Evolutionary conservation across 2,797 vertebrate species (phyloP), one percentile per base, ranked within the genome.

Genomic region (Clarias pachynema): DNA sequence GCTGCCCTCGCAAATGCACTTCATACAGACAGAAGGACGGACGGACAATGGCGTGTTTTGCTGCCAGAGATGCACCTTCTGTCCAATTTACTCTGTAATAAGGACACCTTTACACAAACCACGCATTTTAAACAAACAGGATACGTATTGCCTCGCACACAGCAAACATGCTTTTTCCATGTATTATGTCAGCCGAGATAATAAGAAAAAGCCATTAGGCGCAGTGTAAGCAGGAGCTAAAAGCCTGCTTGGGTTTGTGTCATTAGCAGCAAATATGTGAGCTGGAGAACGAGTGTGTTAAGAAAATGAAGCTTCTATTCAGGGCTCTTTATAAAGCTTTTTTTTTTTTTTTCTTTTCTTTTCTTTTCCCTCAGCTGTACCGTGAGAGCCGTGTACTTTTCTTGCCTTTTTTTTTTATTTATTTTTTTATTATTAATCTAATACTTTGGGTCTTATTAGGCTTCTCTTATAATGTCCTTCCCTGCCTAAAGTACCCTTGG

Each of bases 161-260:
- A n/a, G 31, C 73, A 78, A 82, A 69, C 62, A 78, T 70, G 72
- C 18, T 44, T 86, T 86, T 83, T 70, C 37, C 53, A 8, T 79
- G 85, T 86, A 82, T 86, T 82, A 82, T 82, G 80, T 85, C 65
- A 82, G 86, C 83, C 63, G 56, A 78, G 69, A 88, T 73, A 86
- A 86, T 86, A 84, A 84, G 73, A 81, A 84, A 85, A 84, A 84
- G 77, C 75, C 82, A 86, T 88, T 88, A 84, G 87, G 57, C 12
- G 57, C 26, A 72, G 72, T 81, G 85, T 88, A 83, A 86, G 69
- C 82, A 81, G 84, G 68, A 83, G 74, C 81, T 88, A 81, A 88
- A 81, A 83, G 81, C 69, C 37, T 62, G 84, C 79, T 49, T 56
- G 62, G 87, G 80, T 75, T 84, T 62, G 69, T 83, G 77, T 81